Percentiles rank a stretch among this genome's conserved stretches.
phyloP scores from a whole-genome alignment of 2,888 invertebrate genomes.

The Perizoma flavofasciatum region DNA sequence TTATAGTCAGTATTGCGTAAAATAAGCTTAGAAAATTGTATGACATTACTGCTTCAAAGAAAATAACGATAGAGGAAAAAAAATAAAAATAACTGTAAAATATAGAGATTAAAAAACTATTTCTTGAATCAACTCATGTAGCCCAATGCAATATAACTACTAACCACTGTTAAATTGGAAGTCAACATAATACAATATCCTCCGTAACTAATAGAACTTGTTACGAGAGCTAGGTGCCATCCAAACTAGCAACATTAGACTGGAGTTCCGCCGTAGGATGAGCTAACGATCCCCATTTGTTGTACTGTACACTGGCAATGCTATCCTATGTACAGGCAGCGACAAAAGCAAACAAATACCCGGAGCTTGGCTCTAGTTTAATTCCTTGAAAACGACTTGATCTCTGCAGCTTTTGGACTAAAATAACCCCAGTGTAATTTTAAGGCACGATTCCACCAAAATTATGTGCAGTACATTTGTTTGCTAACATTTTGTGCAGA shows the following conservation, averaged over 20 bases:
- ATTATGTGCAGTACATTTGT: not conserved
- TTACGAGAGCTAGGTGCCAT: constrained; percentile 11
- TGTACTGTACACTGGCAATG: constrained; percentile 29
- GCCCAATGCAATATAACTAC: no score
- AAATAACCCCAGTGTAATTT: constrained; percentile 3
- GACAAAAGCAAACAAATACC: constrained; percentile 24
- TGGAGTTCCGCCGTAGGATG: constrained; percentile 46
- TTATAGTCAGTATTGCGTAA: not conserved
- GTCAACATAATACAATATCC: no score
- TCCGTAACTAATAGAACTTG: constrained; percentile 3
- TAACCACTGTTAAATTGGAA: no score
- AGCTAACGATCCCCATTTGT: constrained; percentile 61
- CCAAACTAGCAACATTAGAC: constrained; percentile 29
- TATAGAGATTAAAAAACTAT: no score
- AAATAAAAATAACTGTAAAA: no score
- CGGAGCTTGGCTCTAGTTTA: constrained; percentile 8
- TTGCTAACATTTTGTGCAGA: not conserved
- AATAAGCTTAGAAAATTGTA: not conserved
- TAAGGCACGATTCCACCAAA: not conserved
- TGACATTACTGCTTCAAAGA: no score
- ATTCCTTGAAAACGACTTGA: constrained; percentile 3
- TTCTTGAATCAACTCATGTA: no score
- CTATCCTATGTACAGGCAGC: constrained; percentile 30
- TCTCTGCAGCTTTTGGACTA: not conserved
- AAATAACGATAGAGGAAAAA: no score